phyloP scores from a whole-genome alignment of 2,797 vertebrate genomes.

The Threskiornis aethiopicus region DNA sequence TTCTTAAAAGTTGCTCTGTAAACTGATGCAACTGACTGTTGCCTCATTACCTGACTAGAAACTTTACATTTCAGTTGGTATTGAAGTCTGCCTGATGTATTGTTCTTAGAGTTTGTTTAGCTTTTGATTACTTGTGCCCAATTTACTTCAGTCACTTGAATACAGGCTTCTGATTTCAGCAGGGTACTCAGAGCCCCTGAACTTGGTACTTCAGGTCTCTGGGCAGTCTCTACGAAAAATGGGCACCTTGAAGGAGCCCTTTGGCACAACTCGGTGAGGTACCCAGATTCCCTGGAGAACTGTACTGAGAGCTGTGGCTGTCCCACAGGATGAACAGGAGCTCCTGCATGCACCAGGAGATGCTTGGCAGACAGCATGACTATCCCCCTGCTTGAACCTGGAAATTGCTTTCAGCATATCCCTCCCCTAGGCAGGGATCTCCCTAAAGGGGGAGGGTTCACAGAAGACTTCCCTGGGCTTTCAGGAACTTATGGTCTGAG shows the following conservation, averaged over 20 bases:
- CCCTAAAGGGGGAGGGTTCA: background rate
- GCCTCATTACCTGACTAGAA: background rate
- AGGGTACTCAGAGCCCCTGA: background rate
- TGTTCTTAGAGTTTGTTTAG: background rate
- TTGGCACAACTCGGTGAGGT: background rate
- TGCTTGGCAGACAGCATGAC: background rate
- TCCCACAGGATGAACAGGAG: background rate
- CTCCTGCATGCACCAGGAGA: fast-evolving
- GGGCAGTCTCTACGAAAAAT: background rate
- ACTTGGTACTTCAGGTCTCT: fast-evolving
- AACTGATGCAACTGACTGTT: background rate
- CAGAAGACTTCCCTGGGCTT: background rate
- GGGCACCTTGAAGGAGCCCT: background rate
- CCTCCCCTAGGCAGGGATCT: background rate
- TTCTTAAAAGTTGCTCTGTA: background rate
- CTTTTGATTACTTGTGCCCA: background rate
- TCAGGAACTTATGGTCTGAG: background rate
- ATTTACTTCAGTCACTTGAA: background rate
- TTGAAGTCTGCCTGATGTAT: background rate
- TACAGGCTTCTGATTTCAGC: background rate
- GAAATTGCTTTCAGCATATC: background rate
- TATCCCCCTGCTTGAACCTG: background rate
- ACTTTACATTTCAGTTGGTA: background rate
- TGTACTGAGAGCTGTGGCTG: background rate
- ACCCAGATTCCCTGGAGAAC: background rate